Evolutionary conservation across 2,888 invertebrate genomes (phyloP).

Genomic region (Yponomeuta plumbellus): DNA sequence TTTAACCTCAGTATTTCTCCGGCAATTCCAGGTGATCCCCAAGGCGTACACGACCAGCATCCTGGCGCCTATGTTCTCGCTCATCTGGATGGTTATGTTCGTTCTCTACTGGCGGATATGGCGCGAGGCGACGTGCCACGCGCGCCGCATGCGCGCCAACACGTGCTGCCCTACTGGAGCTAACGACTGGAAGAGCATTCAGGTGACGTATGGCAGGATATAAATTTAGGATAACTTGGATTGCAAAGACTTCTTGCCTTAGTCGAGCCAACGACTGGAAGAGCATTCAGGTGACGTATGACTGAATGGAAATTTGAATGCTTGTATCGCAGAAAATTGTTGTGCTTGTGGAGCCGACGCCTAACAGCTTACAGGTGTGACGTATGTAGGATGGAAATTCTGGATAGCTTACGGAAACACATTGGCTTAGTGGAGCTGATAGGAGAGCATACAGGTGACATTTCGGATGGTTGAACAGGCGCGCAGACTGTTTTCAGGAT

Average conservation of each 20-base stretch:
- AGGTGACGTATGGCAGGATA: slow-evolving; percentile 61
- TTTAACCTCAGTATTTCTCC: background rate
- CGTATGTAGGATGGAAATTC: too few species aligned
- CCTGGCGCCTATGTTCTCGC: slow-evolving; percentile 82
- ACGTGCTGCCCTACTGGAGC: slow-evolving; percentile 75
- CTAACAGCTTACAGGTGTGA: slow-evolving; percentile 84
- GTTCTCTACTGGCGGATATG: slow-evolving; percentile 86
- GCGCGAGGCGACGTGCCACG: slow-evolving; percentile 85
- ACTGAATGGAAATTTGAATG: background rate
- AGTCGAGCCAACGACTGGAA: slow-evolving; percentile 81
- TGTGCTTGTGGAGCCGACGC: slow-evolving; percentile 25
- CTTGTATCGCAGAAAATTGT: slow-evolving; percentile 42
- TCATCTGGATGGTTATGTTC: slow-evolving; percentile 86
- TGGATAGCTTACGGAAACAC: too few species aligned
- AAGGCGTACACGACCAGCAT: slow-evolving; percentile 69
- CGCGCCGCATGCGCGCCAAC: slow-evolving; percentile 79
- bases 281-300: slow-evolving; percentile 80
- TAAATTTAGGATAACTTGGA: background rate
- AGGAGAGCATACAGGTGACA: too few species aligned
- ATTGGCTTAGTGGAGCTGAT: too few species aligned
- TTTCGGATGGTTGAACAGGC: too few species aligned
- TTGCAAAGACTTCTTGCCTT: slow-evolving; percentile 74
- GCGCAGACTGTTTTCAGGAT: too few species aligned
- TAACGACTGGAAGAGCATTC: slow-evolving; percentile 85
- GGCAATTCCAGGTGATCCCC: slow-evolving; percentile 62